A percentile compares a stretch with the other conserved stretches of the same genome.
phyloP scores from a whole-genome alignment of 2,113 vertebrate genomes.

The Mesembrinibis cayennensis region DNA sequence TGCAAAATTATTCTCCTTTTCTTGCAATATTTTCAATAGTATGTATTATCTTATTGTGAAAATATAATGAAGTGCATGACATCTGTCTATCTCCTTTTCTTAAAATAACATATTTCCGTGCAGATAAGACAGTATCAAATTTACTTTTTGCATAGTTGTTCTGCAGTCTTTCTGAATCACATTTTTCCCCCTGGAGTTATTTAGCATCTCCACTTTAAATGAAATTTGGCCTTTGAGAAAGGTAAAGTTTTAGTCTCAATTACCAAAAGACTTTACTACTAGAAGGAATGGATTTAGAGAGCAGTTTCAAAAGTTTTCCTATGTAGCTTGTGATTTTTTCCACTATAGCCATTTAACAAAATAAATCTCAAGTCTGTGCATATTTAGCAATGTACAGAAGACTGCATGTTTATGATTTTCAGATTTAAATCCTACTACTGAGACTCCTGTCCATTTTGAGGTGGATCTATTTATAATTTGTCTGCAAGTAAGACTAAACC shows the following conservation, averaged over 20 bases:
- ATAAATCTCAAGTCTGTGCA: neutral
- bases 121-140: neutral
- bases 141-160: neutral
- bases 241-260: neutral
- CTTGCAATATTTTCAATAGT: neutral
- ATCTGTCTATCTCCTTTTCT: neutral
- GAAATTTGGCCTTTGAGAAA: neutral
- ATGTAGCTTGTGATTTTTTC: neutral
- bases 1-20: conserved; percentile 25
- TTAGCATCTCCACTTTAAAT: neutral
- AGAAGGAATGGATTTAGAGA: neutral
- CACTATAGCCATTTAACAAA: neutral
- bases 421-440: neutral
- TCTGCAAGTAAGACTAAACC: neutral
- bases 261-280: neutral
- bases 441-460: neutral
- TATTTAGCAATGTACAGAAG: neutral
- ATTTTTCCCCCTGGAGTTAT: neutral
- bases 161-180: neutral
- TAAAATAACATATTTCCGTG: neutral
- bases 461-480: neutral
- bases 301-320: neutral
- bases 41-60: conserved; percentile 46
- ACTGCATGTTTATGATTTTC: neutral
- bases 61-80: conserved; percentile 59